Evolutionary conservation across 37 sponge, comb jelly and placozoan genomes (phyloP).

Genomic region (Beroe ovata): DNA sequence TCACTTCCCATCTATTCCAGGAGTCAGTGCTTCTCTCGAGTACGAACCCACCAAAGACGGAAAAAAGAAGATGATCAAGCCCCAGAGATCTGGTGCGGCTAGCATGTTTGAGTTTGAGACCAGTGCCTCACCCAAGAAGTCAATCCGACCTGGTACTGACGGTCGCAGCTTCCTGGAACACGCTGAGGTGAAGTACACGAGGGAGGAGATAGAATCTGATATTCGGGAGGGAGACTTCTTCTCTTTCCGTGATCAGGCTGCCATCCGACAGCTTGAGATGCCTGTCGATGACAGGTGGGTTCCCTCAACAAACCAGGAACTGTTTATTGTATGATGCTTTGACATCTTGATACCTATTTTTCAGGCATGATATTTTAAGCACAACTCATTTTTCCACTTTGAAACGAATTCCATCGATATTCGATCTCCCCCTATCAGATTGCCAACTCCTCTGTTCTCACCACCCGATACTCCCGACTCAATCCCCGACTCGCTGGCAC

Average conservation of each 20-base stretch:
- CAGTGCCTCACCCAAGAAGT: neutral
- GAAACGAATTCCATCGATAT: neutral
- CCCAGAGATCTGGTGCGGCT: neutral
- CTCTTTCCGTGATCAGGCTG: conserved; percentile 37
- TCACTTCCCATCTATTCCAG: too few species aligned
- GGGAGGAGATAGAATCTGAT: neutral
- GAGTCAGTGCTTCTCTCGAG: neutral
- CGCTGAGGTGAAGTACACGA: conserved; percentile 25
- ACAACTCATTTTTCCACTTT: too few species aligned
- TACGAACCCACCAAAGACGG: conserved; percentile 52
- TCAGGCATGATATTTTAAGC: too few species aligned
- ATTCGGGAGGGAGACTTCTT: conserved; percentile 65
- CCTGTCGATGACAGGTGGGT: conserved; percentile 7
- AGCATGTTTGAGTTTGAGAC: conserved; percentile 41
- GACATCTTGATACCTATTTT: too few species aligned
- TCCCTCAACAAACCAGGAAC: too few species aligned
- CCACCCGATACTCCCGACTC: conserved; percentile 58
- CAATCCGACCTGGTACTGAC: conserved; percentile 18
- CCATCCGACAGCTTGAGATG: conserved; percentile 7
- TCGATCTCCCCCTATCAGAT: conserved; percentile 2
- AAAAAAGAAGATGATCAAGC: neutral
- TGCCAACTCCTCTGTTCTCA: conserved; percentile 62
- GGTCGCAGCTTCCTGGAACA: conserved; percentile 14
- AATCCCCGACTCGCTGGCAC: conserved; percentile 60
- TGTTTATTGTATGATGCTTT: too few species aligned